Evolutionary conservation across 2,113 vertebrate species (phyloP), one percentile per base, ranked within the genome.

Genomic region (Microcebus jonahi): DNA sequence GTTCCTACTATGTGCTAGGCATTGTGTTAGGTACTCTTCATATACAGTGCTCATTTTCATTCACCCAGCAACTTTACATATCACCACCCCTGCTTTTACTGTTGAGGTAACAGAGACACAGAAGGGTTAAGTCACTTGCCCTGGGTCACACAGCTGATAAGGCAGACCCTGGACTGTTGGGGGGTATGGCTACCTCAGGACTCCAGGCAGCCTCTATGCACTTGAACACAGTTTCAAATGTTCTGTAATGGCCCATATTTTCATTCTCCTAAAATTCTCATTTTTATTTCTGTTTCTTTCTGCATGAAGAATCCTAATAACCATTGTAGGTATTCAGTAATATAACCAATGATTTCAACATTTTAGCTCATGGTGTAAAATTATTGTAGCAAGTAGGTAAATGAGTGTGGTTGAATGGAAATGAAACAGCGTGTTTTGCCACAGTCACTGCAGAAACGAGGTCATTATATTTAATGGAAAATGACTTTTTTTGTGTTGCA

Each of bases 211-310:
- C 63, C 34, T 90, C 31, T 42, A 27, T n/a, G 25, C 17, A 42
- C 75, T 57, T 36, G 36, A 67, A 89, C 15, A 82, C 11, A 80
- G 63, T 50, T 92, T 25, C 61, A 27, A 93, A 45, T 42, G 50
- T 12, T 75, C 57, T 89, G 61, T 21, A 55, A 96, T 23, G 29
- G 53, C 79, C n/a, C 83, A 39, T 48, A 29, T 85, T 96, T 92
- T 92, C 42, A 34, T 93, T 81, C 39, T 87, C 61, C 84, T 92
- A 87, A 91, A 97, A 93, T 91, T 93, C 75, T 39, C 93, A 93
- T 73, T 95, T 97, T 96, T 97, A 97, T 97, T 96, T 97, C 94
- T 90, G 70, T 83, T 96, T 95, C 75, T 97, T 97, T 97, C 95
- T 96, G 97, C 95, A 95, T 82, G 93, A 97, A 65, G 83, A 81